Conservation (phyloP, 2,113 vertebrate genomes). For the Syngnathus floridae region DNA sequence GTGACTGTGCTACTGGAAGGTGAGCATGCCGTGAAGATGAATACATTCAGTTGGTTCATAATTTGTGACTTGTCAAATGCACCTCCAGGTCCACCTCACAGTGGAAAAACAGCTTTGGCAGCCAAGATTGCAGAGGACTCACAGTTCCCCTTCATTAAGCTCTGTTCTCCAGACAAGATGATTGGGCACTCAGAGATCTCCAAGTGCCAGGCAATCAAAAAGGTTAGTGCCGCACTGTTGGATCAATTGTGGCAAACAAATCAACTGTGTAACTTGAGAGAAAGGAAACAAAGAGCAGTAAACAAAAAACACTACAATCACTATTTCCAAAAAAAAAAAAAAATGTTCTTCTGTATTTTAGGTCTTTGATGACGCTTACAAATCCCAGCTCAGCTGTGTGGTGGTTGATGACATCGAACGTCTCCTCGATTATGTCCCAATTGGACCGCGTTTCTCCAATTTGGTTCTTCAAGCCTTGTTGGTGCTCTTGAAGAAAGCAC, state of each 20-base stretch:
- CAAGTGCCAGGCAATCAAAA: constrained; percentile 98
- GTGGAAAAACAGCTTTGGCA: constrained; percentile 91
- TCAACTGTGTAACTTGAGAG: not conserved
- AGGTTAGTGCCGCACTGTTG: constrained; percentile 69
- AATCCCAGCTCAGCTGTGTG: constrained; percentile 96
- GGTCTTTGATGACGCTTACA: constrained; percentile 97
- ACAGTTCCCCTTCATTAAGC: constrained; percentile 97
- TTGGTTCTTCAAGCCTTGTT: constrained; percentile 92
- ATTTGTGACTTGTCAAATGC: not conserved
- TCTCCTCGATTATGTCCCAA: constrained; percentile 93
- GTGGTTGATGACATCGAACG: constrained; percentile 96
- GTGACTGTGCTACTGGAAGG: constrained; percentile 95
- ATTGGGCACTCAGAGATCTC: constrained; percentile 94
- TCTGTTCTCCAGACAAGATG: constrained; percentile 99
- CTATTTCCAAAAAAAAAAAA: too few species aligned
- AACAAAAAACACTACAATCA: not conserved
- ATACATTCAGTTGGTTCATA: not conserved
- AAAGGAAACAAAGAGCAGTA: not conserved
- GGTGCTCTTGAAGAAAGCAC: constrained; percentile 92
- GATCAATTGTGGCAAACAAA: not conserved
- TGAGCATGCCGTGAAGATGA: constrained; percentile 42
- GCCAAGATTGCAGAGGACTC: constrained; percentile 95
- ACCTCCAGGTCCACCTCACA: constrained; percentile 85
- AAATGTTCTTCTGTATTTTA: constrained; percentile 40
- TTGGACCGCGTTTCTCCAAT: constrained; percentile 96